Evolutionary conservation across 1,140 invertebrate genomes (phyloP).

Genomic region (Coptotermes formosanus): DNA sequence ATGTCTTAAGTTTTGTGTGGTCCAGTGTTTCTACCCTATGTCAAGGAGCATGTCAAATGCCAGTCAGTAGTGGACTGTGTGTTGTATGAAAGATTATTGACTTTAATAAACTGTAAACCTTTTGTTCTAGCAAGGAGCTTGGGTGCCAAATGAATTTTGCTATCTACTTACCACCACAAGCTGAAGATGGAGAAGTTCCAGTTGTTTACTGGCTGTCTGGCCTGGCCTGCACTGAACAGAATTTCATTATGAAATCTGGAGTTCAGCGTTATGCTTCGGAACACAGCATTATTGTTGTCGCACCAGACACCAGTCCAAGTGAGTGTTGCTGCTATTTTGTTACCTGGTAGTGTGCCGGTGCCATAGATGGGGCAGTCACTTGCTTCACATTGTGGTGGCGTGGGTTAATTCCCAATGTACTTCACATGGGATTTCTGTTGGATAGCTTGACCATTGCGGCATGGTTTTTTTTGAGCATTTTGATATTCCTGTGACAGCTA

Average conservation of each 20-base stretch:
- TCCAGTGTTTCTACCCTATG: not conserved
- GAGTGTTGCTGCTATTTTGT: slow-evolving; percentile 38
- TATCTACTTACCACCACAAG: slow-evolving; percentile 80
- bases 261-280: slow-evolving; percentile 85
- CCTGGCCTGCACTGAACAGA: slow-evolving; percentile 92
- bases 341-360: no score
- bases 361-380: no score
- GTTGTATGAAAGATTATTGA: not conserved
- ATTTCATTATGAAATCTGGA: slow-evolving; percentile 95
- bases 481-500: no score
- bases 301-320: slow-evolving; percentile 94
- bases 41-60: not conserved
- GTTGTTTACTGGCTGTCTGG: slow-evolving; percentile 94
- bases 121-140: slow-evolving; percentile 51
- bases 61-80: not conserved
- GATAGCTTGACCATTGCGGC: no score
- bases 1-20: not conserved
- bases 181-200: slow-evolving; percentile 66
- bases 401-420: no score
- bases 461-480: no score
- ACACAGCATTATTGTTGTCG: slow-evolving; percentile 80
- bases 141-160: slow-evolving; percentile 93
- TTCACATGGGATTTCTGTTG: no score
- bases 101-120: not conserved
- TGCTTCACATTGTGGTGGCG: no score